phyloP scores from a whole-genome alignment of 2,797 vertebrate species.

The Aphelocoma californica region DNA sequence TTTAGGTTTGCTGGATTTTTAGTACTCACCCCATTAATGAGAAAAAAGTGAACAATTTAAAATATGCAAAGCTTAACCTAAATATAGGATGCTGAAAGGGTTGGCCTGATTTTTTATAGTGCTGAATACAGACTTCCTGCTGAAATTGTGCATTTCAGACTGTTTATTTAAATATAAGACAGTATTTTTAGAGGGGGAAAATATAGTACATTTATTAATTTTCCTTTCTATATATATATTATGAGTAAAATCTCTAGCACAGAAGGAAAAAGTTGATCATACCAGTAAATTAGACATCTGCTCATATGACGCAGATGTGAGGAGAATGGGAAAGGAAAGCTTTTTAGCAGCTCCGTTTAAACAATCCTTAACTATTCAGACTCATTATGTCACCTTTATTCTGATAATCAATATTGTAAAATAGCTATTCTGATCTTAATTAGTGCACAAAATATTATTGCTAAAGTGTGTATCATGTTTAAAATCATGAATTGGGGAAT shows the following conservation, averaged over 20 bases:
- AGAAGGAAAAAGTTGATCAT: not conserved
- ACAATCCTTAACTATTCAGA: not conserved
- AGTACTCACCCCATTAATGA: not conserved
- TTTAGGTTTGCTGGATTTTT: not conserved
- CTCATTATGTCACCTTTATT: not conserved
- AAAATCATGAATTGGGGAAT: not conserved
- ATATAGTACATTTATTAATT: not conserved
- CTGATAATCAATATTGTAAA: not conserved
- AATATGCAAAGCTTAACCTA: not conserved
- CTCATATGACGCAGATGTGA: not conserved
- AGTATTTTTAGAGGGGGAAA: not conserved
- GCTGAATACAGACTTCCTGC: not conserved
- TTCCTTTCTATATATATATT: not conserved
- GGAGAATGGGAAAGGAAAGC: not conserved
- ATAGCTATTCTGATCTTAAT: not conserved
- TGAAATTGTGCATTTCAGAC: not conserved
- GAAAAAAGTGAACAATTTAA: not conserved
- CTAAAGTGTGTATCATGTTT: not conserved
- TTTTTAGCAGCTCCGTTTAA: not conserved
- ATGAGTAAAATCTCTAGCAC: not conserved
- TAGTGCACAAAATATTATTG: not conserved
- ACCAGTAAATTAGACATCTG: not conserved
- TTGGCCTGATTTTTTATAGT: not conserved
- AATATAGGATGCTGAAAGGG: not conserved
- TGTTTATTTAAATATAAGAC: constrained; percentile 1